Evolutionary conservation across 2,113 vertebrate genomes (phyloP), one percentile per base, ranked within the genome.

Genomic region (Vulpes ferrilata): DNA sequence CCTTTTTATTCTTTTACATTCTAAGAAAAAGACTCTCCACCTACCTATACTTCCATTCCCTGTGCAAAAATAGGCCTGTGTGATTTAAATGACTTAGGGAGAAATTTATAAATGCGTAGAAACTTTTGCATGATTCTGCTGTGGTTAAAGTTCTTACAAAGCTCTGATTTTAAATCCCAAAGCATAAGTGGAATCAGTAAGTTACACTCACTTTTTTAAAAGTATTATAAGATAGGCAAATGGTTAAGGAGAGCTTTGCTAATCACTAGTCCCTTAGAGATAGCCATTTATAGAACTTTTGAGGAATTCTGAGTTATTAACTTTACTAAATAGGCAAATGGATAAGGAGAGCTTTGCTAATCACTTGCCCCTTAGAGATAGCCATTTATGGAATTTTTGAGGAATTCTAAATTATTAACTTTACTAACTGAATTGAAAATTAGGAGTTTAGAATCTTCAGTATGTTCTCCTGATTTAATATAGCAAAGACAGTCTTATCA

Each of bases 1-100:
- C 82, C 85, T 86, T 82, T 85, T 65, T 94, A 25, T 90, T 79
- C 27, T 93, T n/a, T 71, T 78, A 16, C 57, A 64, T 93, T 43
- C 10, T 84, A 55, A 73, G 69, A 55, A 51, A 53, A 88, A 43
- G 12, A 43, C 15, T 38, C 2, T 62, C n/a, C 30, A 12, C 20
- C 17, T 15, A 86, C 7, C 1, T 13, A 3, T 84, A 20, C 22
- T 30, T n/a, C 48, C 1, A 15, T 43, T 94, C 62, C 59, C 9
- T 79, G 3, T 83, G 55, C 15, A 55, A 82, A 95, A 79, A 38
- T 10, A 43, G 11, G 32, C 23, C 71, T 91, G 0, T 73, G 43
- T 76, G 85, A 93, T 35, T 81, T 51, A 76, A 89, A 57, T 93
- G 74, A 30, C 64, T 53, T 53, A 20, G 17, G 27, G 83, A 84